Base-by-base conservation (phyloP, 2,888 invertebrate genomes). In the Chrysolina oricalcia region DNA sequence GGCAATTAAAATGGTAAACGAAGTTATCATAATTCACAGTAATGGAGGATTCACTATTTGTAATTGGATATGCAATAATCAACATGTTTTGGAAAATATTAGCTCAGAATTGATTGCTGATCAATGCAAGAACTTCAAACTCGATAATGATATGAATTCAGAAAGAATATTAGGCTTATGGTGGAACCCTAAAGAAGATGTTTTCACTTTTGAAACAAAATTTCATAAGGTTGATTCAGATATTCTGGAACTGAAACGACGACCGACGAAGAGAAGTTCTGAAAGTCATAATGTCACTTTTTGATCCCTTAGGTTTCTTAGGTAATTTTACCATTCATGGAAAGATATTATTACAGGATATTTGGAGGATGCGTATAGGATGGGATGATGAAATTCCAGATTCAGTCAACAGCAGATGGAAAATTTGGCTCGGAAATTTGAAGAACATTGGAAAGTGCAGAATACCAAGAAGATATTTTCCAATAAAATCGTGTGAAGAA, bases 101-200 rank as follows among this genome's bases (percentile, higher is more conserved):
- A 46, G 46, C 46, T 6, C 15, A 46, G 46, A 46, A 6, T n/a
- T 46, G 46, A 46, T 46, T 46, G 15, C 46, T 46, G 10, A 46
- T 46, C 46, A 46, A 46, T 46, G 46, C 46, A 46, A 46, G 15
- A 46, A 46, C n/a, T 15, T 46, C 46, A 46, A 46, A 46, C 46
- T 15, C 15, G 46, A 46, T n/a, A 6, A 46, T 46, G n/a, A 46
- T 4, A 46, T 46, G 46, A 46, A 46, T 46, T 46, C 46, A 46
- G 46, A 46, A 15, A 46, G n/a, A 46, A 46, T 46, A 46, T 46
- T 46, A n/a, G 46, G 46, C 46, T n/a, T 46, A 46, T 46, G 46
- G 46, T 46, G 15, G 46, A 46, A 46, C 46, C 1, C 13, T 46
- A 13, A 46, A 46, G 46, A 46, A 46, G n/a, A 46, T 46, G 46